These are phyloP conservation scores for Glossophaga mutica DNA, from an alignment of 2,797 vertebrate genomes.

Conservation along the genomic window DNA sequence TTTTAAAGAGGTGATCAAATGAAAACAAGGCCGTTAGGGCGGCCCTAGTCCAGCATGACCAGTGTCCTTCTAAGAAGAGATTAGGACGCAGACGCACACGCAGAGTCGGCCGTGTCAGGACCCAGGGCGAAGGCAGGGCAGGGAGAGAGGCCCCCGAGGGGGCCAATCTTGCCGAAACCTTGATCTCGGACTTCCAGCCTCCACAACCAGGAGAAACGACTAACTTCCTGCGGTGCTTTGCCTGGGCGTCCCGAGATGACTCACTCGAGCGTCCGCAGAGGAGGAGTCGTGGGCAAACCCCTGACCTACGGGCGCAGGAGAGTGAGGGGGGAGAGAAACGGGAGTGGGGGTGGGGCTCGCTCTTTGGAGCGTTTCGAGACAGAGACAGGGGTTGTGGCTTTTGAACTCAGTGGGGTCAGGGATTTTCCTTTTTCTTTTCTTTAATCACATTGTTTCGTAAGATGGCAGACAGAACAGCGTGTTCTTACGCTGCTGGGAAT, in stretches of 20 bases:
- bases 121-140: background rate
- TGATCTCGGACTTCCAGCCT: background rate
- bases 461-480: background rate
- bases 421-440: background rate
- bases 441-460: background rate
- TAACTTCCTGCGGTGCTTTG: too few relatives aligned
- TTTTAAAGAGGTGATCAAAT: background rate
- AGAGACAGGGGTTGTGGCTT: background rate
- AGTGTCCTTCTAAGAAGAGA: background rate
- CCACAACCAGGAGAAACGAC: background rate
- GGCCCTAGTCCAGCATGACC: background rate
- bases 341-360: background rate
- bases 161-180: too few relatives aligned
- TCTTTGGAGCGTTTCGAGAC: background rate
- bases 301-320: accelerated
- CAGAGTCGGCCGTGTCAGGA: background rate
- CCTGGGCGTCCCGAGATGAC: accelerated
- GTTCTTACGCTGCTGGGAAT: background rate
- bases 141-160: background rate
- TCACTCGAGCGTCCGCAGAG: background rate
- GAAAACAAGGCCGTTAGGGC: background rate
- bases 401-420: background rate
- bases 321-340: background rate
- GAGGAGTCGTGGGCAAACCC: accelerated
- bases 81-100: background rate